Conservation (phyloP, 1,140 invertebrate species). For the Drosophila athabasca region DNA sequence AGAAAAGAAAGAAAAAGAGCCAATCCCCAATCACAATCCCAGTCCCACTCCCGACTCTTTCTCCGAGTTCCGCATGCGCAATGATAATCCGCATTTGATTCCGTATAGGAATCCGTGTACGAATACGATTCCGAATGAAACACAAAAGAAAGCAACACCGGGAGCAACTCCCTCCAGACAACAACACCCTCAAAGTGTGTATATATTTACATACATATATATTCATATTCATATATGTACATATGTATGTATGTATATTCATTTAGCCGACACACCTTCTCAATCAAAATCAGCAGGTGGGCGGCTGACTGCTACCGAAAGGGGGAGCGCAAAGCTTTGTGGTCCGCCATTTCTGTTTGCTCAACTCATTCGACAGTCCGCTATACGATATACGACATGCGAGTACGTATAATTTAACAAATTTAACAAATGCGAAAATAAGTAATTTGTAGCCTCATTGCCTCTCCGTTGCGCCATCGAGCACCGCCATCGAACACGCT, state of each 20-base stretch:
- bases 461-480: neutral
- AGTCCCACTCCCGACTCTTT: slow-evolving; percentile 13
- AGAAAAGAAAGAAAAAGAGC: neutral
- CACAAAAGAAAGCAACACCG: slow-evolving; percentile 64
- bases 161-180: slow-evolving; percentile 31
- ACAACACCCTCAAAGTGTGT: slow-evolving; percentile 27
- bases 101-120: too few species aligned
- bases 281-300: slow-evolving; percentile 28
- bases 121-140: slow-evolving; percentile 15
- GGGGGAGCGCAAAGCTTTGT: slow-evolving; percentile 10
- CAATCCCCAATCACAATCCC: too few species aligned
- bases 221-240: neutral
- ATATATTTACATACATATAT: neutral
- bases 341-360: slow-evolving; percentile 52
- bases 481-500: neutral
- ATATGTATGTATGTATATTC: neutral
- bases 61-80: slow-evolving; percentile 56
- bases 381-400: too few species aligned
- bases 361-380: slow-evolving; percentile 65
- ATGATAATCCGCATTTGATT: slow-evolving; percentile 17
- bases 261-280: slow-evolving; percentile 39
- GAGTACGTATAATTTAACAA: slow-evolving; percentile 50
- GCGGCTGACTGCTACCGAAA: slow-evolving; percentile 14
- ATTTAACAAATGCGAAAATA: slow-evolving; percentile 52
- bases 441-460: slow-evolving; percentile 70